Evolutionary conservation across 2,888 invertebrate genomes (phyloP).

Genomic region (Harpalus rubripes): DNA sequence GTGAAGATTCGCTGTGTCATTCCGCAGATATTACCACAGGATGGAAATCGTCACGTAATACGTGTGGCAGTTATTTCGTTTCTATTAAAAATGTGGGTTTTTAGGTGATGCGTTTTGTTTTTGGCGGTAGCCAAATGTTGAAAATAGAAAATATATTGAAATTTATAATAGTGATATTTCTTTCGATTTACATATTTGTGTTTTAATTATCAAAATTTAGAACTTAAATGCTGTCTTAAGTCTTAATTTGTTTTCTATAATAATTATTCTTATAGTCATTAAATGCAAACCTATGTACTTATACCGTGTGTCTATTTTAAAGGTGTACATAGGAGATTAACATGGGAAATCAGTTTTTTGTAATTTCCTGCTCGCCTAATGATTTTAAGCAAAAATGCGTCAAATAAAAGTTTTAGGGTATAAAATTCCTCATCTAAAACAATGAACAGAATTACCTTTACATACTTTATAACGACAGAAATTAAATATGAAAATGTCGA

Average conservation of each 20-base stretch:
- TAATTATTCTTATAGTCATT: neutral
- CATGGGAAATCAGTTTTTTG: no score
- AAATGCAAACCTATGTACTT: no score
- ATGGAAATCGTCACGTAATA: conserved; percentile 2
- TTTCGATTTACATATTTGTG: neutral
- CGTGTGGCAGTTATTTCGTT: neutral
- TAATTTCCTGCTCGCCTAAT: no score
- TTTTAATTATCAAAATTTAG: neutral
- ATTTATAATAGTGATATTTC: neutral
- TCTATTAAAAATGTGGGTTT: neutral
- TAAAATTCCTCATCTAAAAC: no score
- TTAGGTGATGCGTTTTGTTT: neutral
- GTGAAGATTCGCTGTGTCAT: neutral
- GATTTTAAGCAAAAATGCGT: no score
- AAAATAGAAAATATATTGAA: neutral
- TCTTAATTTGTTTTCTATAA: neutral
- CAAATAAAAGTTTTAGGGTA: no score
- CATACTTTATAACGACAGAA: no score
- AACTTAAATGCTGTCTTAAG: neutral
- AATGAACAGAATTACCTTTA: no score
- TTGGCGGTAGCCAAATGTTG: neutral
- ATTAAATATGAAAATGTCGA: no score
- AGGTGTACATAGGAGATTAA: no score
- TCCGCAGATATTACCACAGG: neutral
- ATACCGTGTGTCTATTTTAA: no score